Conservation (phyloP, 2,113 vertebrate genomes). For the Poecilia latipinna region DNA sequence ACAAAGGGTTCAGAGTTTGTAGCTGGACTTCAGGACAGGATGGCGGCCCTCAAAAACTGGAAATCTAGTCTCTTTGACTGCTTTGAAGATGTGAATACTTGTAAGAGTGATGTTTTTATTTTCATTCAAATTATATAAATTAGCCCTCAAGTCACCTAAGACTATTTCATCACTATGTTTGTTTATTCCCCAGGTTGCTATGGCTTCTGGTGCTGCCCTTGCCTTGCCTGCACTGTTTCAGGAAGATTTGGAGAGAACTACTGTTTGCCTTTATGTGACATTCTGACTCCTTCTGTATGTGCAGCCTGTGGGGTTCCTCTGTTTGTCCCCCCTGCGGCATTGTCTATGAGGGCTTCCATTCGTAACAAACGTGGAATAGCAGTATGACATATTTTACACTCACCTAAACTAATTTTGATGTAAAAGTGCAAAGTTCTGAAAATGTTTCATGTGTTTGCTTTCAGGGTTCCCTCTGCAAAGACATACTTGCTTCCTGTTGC, state of each 20-base stretch:
- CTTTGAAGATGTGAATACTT: conserved; percentile 7
- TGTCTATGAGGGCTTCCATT: conserved; percentile 40
- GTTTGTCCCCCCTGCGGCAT: conserved; percentile 10
- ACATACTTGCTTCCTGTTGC: conserved; percentile 40
- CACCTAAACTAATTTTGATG: no score
- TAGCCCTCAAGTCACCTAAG: not conserved
- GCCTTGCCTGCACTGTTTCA: conserved; percentile 7
- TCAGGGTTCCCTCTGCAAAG: conserved; percentile 51
- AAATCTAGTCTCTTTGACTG: accelerated
- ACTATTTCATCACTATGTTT: not conserved
- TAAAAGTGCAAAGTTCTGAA: no score
- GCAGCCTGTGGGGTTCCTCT: conserved; percentile 7
- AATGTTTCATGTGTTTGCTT: not conserved
- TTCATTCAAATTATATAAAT: not conserved
- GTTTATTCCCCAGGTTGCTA: not conserved
- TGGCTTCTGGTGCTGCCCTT: conserved; percentile 18
- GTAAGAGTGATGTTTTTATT: not conserved
- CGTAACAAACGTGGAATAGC: conserved; percentile 55
- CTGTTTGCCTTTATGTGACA: conserved; percentile 59
- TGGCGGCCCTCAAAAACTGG: not conserved
- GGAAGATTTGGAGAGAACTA: not conserved
- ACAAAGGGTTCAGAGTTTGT: not conserved
- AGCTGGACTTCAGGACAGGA: not conserved
- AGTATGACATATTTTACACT: not conserved
- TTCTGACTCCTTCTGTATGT: conserved; percentile 3